phyloP scores from a whole-genome alignment of 2,113 vertebrate species.

The Gallinago jamesoni region DNA sequence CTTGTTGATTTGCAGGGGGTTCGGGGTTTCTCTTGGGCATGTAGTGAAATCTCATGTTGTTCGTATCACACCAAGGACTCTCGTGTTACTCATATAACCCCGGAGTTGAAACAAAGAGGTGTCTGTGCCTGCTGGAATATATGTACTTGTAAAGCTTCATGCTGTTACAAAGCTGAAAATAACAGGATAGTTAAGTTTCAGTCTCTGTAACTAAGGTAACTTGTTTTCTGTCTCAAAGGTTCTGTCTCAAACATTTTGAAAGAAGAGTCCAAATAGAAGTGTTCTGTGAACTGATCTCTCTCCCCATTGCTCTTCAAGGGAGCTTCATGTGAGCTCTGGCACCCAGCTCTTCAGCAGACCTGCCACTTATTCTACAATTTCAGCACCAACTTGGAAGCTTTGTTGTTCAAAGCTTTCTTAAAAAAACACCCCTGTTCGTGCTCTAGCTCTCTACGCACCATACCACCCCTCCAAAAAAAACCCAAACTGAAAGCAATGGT shows the following conservation, averaged over 20 bases:
- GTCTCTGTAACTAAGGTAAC: not conserved
- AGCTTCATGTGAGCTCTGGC: not conserved
- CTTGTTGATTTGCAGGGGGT: not conserved
- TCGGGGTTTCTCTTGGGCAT: not conserved
- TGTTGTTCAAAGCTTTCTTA: not conserved
- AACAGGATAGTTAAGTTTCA: not conserved
- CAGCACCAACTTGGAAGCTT: not conserved
- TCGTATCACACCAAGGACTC: not conserved
- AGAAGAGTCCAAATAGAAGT: not conserved
- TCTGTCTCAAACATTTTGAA: not conserved
- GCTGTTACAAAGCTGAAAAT: not conserved
- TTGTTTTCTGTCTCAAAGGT: not conserved
- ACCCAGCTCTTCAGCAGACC: not conserved
- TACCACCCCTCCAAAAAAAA: rapidly evolving
- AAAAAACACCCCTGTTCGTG: rapidly evolving
- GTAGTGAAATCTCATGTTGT: not conserved
- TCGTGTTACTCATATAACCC: not conserved
- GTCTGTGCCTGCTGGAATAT: not conserved
- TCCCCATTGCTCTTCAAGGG: not conserved
- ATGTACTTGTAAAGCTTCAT: not conserved
- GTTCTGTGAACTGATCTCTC: not conserved
- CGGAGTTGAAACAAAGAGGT: not conserved
- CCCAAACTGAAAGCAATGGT: not conserved
- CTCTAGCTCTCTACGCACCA: not conserved
- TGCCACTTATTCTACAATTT: not conserved